These are phyloP conservation scores for Melopsittacus undulatus DNA, from an alignment of 2,797 vertebrate species.

Conservation along the genomic window DNA sequence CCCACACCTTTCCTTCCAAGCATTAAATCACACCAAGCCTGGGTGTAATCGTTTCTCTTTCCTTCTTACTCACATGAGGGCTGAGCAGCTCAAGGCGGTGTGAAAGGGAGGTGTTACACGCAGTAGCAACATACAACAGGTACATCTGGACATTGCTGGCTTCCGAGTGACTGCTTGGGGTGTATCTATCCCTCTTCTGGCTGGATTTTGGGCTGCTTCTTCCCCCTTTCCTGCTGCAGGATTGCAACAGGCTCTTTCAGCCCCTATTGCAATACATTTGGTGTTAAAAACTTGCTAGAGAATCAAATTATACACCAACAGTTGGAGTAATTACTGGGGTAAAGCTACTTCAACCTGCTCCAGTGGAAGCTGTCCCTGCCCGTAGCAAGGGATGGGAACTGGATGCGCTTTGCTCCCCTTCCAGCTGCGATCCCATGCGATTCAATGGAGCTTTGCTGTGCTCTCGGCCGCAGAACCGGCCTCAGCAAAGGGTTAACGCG, in stretches of 20 bases:
- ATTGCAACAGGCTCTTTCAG: not conserved
- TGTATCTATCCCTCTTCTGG: not conserved
- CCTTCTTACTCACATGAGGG: accelerated
- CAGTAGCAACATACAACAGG: not conserved
- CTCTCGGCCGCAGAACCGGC: accelerated
- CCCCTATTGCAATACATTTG: accelerated
- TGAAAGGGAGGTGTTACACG: not conserved
- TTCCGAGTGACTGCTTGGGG: accelerated
- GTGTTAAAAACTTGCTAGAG: not conserved
- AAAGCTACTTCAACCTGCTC: not conserved
- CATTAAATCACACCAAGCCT: accelerated
- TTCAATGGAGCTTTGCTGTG: accelerated
- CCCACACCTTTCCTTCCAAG: not conserved
- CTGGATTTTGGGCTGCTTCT: not conserved
- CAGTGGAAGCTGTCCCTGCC: not conserved
- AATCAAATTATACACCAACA: accelerated
- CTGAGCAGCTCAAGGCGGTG: not conserved
- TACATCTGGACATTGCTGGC: not conserved
- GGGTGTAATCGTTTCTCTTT: not conserved
- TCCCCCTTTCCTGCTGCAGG: not conserved
- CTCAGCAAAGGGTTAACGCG: conserved; percentile 7
- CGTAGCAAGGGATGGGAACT: not conserved
- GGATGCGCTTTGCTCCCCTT: not conserved
- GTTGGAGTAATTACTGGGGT: no score
- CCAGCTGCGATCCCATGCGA: not conserved